phyloP scores from a whole-genome alignment of 2,113 vertebrate genomes.

The Chiloscyllium plagiosum region DNA sequence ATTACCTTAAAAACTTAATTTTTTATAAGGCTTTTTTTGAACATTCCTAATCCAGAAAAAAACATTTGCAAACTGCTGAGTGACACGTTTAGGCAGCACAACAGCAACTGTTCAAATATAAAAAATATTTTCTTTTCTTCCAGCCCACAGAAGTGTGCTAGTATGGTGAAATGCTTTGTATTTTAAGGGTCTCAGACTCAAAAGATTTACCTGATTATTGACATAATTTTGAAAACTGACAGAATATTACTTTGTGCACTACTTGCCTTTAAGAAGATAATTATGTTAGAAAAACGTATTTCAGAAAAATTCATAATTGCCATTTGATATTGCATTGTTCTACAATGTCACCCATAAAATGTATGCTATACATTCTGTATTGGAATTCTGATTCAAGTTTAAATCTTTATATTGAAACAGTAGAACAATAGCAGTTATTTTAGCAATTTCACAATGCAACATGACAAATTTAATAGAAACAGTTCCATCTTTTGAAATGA shows the following conservation, averaged over 20 bases:
- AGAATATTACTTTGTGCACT: background rate
- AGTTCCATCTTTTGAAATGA: slow-evolving; percentile 37
- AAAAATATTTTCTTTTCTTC: background rate
- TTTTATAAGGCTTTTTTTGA: slow-evolving; percentile 11
- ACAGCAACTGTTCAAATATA: background rate
- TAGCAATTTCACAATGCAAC: background rate
- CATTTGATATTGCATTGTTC: background rate
- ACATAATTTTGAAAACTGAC: background rate
- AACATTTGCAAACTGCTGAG: background rate
- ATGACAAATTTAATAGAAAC: slow-evolving; percentile 25
- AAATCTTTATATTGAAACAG: slow-evolving; percentile 1
- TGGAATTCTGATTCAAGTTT: background rate
- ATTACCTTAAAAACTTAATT: slow-evolving; percentile 27
- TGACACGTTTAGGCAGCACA: background rate
- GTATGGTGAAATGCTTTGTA: background rate
- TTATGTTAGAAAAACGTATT: background rate
- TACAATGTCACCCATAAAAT: background rate
- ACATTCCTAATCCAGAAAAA: slow-evolving; percentile 24
- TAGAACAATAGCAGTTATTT: background rate
- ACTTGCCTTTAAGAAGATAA: background rate
- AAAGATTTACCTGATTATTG: background rate
- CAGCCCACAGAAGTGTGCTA: background rate
- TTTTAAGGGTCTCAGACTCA: background rate
- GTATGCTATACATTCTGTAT: background rate
- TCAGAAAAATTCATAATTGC: background rate